Base-by-base conservation (phyloP, 2,113 vertebrate genomes). In the Aphelocoma coerulescens region DNA sequence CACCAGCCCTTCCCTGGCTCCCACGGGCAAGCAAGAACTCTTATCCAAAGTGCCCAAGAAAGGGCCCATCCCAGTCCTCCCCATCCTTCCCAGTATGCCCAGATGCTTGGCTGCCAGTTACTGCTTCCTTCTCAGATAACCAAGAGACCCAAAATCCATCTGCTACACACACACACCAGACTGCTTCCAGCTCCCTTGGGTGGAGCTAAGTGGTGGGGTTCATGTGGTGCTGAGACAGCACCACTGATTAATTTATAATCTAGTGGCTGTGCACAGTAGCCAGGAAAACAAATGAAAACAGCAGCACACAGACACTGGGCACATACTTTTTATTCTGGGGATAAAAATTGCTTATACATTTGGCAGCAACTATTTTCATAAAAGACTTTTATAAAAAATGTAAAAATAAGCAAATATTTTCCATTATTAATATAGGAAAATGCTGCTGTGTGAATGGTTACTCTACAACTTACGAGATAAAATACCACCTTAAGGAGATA, bases 391-490 rank as follows among this genome's bases (percentile, higher is more conserved):
- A 96, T 92, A 96, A 96, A 97, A 96, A 96, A 93, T 97, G 96
- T 97, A 96, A 97, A 97, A 97, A 97, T 96, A 97, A 96, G 96
- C 96, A 97, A 93, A 91, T 97, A 95, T 96, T 96, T 96, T 96
- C 96, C 96, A 84, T 96, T 92, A 95, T 96, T 95, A 96, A 96
- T 96, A 86, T 32, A 95, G 96, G 96, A 96, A 97, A 97, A 96
- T 46, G 96, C 92, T 97, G 96, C 91, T 79, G 86, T 93, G 96
- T 96, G 96, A 95, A 96, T 78, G 95, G 95, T 96, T 97, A 96
- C 86, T 96, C 96, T 97, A 97, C 84, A 95, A 86, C 88, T 96
- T 95, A 96, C 0, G 80, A 93, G 96, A 96, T 94, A 96, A 93
- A 97, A 95, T 97, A 96, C 88, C 96, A 87, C 96, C 95, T 88